phyloP scores from a whole-genome alignment of 1,140 invertebrate genomes.

The Lycorma delicatula region DNA sequence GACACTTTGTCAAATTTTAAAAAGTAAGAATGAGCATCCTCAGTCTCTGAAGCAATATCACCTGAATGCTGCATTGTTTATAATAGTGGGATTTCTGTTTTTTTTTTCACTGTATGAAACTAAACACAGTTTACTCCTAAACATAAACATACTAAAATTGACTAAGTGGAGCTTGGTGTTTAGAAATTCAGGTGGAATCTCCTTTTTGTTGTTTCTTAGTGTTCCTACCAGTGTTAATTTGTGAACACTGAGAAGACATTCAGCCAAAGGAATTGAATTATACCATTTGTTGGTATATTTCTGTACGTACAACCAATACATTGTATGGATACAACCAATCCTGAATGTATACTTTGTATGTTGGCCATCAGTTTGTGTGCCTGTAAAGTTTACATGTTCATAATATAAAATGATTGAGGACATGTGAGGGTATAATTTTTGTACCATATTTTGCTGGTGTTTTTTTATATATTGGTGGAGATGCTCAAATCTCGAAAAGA shows the following conservation, averaged over 20 bases:
- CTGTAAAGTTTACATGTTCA: too few species aligned
- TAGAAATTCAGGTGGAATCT: conserved; percentile 33
- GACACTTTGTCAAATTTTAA: conserved; percentile 34
- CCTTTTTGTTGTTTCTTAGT: conserved; percentile 32
- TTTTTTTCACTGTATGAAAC: background rate
- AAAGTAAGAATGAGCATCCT: conserved; percentile 27
- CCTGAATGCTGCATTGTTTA: background rate
- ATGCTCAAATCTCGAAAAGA: too few species aligned
- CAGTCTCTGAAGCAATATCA: background rate
- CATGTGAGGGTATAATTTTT: too few species aligned
- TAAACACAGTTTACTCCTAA: background rate
- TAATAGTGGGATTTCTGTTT: background rate
- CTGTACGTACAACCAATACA: too few species aligned
- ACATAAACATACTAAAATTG: background rate
- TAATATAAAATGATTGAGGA: too few species aligned
- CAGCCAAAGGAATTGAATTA: background rate
- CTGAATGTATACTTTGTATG: too few species aligned
- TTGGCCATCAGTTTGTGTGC: too few species aligned
- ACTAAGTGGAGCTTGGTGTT: conserved; percentile 11
- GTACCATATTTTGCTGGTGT: too few species aligned
- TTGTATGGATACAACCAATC: too few species aligned
- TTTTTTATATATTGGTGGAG: too few species aligned
- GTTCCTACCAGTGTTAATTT: conserved; percentile 34
- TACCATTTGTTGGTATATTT: too few species aligned
- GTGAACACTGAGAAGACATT: conserved; percentile 8